phyloP scores from a whole-genome alignment of 92 coral and sea anemone genomes.

The Phenganax subtilis region DNA sequence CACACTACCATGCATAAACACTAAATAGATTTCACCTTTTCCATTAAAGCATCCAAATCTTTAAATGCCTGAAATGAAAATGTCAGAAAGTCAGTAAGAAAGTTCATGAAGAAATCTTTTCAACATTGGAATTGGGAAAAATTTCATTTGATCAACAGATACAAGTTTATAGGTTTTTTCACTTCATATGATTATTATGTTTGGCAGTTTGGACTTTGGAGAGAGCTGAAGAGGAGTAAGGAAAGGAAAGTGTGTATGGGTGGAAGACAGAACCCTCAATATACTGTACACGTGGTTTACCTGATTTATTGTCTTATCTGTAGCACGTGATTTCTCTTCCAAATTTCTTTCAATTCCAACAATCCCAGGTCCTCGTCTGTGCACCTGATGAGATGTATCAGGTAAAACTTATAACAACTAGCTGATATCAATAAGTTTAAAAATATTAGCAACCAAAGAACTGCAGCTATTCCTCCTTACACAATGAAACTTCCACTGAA shows the following conservation, averaged over 20 bases:
- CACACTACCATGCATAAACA: neutral
- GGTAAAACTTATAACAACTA: too few species aligned
- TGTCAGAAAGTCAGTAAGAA: neutral
- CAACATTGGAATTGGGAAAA: too few species aligned
- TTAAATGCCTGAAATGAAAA: conserved; percentile 70
- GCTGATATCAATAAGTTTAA: neutral
- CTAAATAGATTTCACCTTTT: conserved; percentile 58
- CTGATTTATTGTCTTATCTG: conserved; percentile 73
- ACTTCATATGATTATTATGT: too few species aligned
- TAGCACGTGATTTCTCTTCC: conserved; percentile 77
- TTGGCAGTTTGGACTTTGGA: too few species aligned
- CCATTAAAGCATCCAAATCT: conserved; percentile 97
- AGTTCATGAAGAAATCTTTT: too few species aligned
- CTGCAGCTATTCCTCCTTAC: too few species aligned
- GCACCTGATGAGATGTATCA: neutral
- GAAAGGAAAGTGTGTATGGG: neutral
- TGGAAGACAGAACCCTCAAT: too few species aligned
- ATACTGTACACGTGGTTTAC: conserved; percentile 27
- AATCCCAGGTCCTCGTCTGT: conserved; percentile 86
- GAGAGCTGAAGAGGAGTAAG: neutral
- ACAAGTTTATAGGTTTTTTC: too few species aligned
- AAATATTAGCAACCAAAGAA: neutral
- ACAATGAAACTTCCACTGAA: too few species aligned
- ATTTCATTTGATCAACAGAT: too few species aligned
- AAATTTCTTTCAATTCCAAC: conserved; percentile 90